phyloP scores from a whole-genome alignment of 1,140 invertebrate genomes.

The Drosophila pallidifrons region DNA sequence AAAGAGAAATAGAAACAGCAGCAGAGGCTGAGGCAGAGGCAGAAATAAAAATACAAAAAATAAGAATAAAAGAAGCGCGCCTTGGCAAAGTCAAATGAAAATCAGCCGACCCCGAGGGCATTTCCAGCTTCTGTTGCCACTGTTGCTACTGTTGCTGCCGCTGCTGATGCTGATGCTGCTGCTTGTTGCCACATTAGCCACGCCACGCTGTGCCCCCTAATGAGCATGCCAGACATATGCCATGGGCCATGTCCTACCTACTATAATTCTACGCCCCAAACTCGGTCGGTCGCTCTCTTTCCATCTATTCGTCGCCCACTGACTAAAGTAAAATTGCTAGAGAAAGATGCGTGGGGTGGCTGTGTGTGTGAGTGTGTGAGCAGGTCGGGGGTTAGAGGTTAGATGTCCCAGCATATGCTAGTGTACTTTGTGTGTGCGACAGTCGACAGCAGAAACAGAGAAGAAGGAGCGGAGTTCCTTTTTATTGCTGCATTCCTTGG shows the following conservation, averaged over 20 bases:
- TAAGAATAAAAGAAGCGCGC: conserved; percentile 40
- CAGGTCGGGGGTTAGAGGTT: conserved; percentile 13
- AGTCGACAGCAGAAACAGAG: background rate
- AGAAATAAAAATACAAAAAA: conserved; percentile 24
- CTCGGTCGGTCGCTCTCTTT: background rate
- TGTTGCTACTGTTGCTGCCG: background rate
- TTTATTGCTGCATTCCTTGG: conserved; percentile 61
- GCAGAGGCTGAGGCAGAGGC: background rate
- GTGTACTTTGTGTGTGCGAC: conserved; percentile 20
- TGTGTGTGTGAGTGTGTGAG: background rate
- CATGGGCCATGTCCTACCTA: conserved; percentile 54
- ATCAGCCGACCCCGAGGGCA: conserved; percentile 54
- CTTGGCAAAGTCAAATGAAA: conserved; percentile 77
- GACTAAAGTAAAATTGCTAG: conserved; percentile 65
- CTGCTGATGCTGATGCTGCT: conserved; percentile 2
- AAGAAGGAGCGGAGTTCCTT: conserved; percentile 3
- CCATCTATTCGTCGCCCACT: conserved; percentile 49
- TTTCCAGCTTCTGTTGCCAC: conserved; percentile 8
- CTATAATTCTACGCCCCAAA: conserved; percentile 33
- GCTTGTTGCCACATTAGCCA: conserved; percentile 78
- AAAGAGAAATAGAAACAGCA: conserved; percentile 28
- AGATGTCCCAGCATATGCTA: conserved; percentile 40
- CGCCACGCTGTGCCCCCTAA: conserved; percentile 79
- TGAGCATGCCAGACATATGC: conserved; percentile 80
- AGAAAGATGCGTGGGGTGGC: background rate